phyloP scores from a whole-genome alignment of 2,113 vertebrate species.

The Vicugna pacos region DNA sequence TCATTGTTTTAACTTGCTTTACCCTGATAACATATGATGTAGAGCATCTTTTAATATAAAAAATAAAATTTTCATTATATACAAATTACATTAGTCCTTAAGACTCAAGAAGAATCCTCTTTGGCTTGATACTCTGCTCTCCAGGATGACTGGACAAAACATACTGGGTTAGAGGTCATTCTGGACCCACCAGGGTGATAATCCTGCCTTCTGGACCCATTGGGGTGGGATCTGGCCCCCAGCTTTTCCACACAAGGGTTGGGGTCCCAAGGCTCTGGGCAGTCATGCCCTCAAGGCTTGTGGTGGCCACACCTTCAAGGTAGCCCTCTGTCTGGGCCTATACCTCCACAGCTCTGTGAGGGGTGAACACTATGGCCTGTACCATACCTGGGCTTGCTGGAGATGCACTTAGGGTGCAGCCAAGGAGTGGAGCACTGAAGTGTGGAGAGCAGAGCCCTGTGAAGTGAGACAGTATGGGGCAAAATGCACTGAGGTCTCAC shows the following conservation, averaged over 20 bases:
- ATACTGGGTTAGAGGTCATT: background rate
- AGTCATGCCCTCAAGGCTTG: background rate
- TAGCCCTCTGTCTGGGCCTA: background rate
- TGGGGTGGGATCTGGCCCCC: background rate
- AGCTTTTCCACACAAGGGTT: background rate
- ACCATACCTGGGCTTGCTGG: background rate
- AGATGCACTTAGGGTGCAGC: background rate
- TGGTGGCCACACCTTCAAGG: background rate
- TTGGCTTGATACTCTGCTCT: background rate
- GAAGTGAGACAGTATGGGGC: background rate
- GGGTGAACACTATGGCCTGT: rapidly evolving
- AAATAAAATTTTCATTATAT: background rate
- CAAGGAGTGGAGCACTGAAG: background rate
- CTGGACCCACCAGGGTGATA: background rate
- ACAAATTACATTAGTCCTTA: background rate
- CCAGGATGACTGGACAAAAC: background rate
- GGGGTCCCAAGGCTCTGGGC: background rate
- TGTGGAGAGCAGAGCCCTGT: background rate
- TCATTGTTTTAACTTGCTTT: background rate
- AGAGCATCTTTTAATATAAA: background rate
- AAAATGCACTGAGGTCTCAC: background rate
- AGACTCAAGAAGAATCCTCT: background rate
- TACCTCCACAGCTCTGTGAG: background rate
- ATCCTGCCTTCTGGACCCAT: background rate
- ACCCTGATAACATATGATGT: background rate